Evolutionary conservation across 2,888 invertebrate genomes (phyloP), one percentile per base, ranked within the genome.

Genomic region (Patella pellucida): DNA sequence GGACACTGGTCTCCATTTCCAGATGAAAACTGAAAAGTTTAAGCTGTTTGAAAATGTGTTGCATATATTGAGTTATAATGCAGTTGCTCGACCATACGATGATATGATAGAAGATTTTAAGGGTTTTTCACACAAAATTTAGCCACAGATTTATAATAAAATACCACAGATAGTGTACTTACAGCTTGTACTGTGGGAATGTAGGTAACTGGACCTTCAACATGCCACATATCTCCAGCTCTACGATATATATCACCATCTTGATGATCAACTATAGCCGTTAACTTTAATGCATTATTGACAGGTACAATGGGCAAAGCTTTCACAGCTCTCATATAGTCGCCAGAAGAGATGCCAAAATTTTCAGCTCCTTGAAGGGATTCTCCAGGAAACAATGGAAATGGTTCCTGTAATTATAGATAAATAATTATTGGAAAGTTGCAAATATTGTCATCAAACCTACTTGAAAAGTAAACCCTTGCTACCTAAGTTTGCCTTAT

Each of bases 351-450:
- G 11, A 68, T 56, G 14, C 76, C 79, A 80, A 82, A 87, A 0
- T 78, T 69, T 41, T 82, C 80, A 3, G 84, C 87, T n/a, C 79
- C 82, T n/a, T 80, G 78, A 27, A 90, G 78, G n/a, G 68, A 69
- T 77, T 90, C 90, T 3, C 89, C 89, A 19, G 89, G 90, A 78
- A 87, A 89, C 15, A 90, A 80, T 27, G 88, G 86, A 78, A 89
- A 90, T 62, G 90, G 89, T 74, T 87, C 87, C 85, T 89, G 76
- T 51, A 74, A 73, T 54, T 3, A 76, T 41, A 51, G 14, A 74
- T 19, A 71, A 50, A n/a, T 50, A 16, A 41, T 41, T 41, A 41
- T 52, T 56, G n/a, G 14, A 56, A 14, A 71, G 5, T 14, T 31
- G 14, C 27, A 41, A 41, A 41, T 50, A 14, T 50, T 41, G 14